These are phyloP conservation scores for Corythucha ciliata DNA, from an alignment of 2,888 invertebrate genomes.

Conservation along the genomic window DNA sequence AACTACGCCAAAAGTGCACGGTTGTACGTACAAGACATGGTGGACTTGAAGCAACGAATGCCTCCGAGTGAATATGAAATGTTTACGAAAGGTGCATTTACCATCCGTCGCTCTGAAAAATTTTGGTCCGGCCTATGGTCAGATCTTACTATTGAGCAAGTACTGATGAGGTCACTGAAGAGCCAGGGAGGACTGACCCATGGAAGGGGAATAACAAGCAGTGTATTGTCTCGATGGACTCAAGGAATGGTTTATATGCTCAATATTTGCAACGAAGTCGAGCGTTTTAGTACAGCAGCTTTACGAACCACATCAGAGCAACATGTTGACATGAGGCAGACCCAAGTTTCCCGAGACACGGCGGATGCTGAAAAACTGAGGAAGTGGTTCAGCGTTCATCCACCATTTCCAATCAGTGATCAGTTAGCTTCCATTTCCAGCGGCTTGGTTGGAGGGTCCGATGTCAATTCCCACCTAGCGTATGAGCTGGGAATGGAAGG, in stretches of 20 bases:
- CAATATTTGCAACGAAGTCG: too few relatives aligned
- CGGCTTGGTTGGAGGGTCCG: constrained; percentile 2
- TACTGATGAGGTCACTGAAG: constrained; percentile 37
- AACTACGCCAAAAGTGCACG: not conserved
- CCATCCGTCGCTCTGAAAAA: constrained; percentile 11
- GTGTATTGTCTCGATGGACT: constrained; percentile 21
- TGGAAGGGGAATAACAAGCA: constrained; percentile 23
- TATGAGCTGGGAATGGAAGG: constrained; percentile 4
- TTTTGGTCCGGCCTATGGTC: constrained; percentile 8
- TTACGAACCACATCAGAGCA: too few relatives aligned
- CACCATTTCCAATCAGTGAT: constrained; percentile 4
- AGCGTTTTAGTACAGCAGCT: too few relatives aligned
- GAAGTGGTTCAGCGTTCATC: not conserved
- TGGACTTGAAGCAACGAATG: not conserved
- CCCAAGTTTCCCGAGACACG: not conserved
- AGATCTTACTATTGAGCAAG: constrained; percentile 38
- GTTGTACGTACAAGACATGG: constrained; percentile 15
- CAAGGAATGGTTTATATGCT: too few relatives aligned
- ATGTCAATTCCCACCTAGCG: constrained; percentile 1
- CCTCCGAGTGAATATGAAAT: not conserved
- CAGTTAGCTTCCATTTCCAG: not conserved
- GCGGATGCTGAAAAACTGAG: constrained; percentile 6
- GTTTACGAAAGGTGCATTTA: constrained; percentile 10
- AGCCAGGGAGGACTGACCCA: constrained; percentile 36
- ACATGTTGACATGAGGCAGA: not conserved